Base-by-base conservation (phyloP, 2,113 vertebrate species). In the Ophthalmolycus amberensis region DNA sequence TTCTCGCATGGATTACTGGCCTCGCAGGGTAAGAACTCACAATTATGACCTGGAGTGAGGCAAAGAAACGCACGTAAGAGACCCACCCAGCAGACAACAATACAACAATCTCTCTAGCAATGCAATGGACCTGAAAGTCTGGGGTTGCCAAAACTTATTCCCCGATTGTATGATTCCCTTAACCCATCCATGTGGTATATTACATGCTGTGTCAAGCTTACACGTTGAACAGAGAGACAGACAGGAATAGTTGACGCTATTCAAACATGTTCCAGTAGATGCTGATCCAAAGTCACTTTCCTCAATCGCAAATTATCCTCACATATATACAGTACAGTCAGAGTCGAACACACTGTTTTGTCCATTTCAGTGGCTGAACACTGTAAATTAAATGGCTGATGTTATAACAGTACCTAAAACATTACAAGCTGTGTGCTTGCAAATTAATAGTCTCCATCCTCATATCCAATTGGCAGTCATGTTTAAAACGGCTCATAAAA, bases 1-100 rank as follows among this genome's bases (percentile, higher is more conserved):
- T 96, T 96, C 94, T 97, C 95, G 86, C 94, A 96, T 87, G 95
- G 95, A 91, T 95, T 94, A 77, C 82, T 93, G 89, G 89, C 92
- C 89, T 96, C 94, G 44, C 95, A 96, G 58, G 96, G 94, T 76
- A 88, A 89, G 85, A 95, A 92, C 91, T 97, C 95, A 89, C 96
- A 96, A 89, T 95, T 95, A 82, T 88, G 77, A 83, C 95, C 96
- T 96, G 88, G 42, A 86, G 94, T 72, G 75, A 88, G 71, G 78
- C 40, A 89, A 78, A 80, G 34, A 88, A 69, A 74, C 34, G 84
- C 64, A 79, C 15, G 58, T 20, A 40, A 46, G 27, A 60, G n/a
- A n/a, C 48, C 27, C 75, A 77, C 73, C 16, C 9, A 78, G 59
- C 16, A 50, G 38, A 71, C 42, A 69, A 77, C 29, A 81, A 75